A percentile compares a stretch with the other conserved stretches of the same genome.
Evolutionary conservation across 53 echinoderm and acorn worm genomes (phyloP).

Genomic region (Patiria pectinifera): DNA sequence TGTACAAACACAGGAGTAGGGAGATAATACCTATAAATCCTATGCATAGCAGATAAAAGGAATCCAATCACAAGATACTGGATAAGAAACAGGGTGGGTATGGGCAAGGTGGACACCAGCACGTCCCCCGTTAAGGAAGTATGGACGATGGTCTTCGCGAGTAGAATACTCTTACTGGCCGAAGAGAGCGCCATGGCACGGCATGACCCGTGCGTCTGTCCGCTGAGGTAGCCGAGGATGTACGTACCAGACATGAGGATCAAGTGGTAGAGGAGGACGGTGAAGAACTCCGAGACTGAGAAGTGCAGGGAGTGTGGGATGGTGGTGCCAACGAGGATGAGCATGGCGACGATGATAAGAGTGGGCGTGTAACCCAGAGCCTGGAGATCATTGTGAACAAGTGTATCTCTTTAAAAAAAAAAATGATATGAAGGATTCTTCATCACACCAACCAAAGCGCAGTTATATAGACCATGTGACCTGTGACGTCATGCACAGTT

Average conservation of each 20-base stretch:
- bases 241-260: background rate
- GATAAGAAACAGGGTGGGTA: slow-evolving; percentile 16
- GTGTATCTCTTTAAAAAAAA: background rate
- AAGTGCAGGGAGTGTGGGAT: slow-evolving; percentile 5
- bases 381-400: background rate
- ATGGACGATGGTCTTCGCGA: slow-evolving; percentile 25
- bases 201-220: slow-evolving; percentile 28
- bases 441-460: no score
- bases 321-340: slow-evolving; percentile 8
- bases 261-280: background rate
- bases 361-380: background rate
- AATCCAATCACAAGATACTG: slow-evolving; percentile 11
- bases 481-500: no score
- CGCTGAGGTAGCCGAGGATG: background rate
- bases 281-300: background rate
- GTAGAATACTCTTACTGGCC: slow-evolving; percentile 20
- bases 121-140: slow-evolving; percentile 3
- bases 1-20: background rate
- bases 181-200: slow-evolving; percentile 39
- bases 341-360: background rate
- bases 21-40: background rate
- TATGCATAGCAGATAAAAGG: background rate
- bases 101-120: background rate
- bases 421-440: no score
- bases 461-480: no score